These are phyloP conservation scores for Blastomussa wellsi DNA, from an alignment of 92 coral and sea anemone species.

Conservation along the genomic window DNA sequence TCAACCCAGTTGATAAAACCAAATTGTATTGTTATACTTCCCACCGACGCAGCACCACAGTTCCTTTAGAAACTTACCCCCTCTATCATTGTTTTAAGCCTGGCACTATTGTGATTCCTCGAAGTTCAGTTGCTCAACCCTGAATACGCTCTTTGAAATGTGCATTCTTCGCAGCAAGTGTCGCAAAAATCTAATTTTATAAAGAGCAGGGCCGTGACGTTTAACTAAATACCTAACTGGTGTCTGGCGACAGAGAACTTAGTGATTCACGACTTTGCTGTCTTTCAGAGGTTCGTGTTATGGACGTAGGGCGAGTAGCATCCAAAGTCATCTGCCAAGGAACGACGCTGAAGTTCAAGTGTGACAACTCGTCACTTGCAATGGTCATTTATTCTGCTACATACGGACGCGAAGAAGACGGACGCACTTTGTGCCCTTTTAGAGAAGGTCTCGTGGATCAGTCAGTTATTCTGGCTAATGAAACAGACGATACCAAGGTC, in stretches of 20 bases:
- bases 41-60: too few species aligned
- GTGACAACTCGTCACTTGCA: conserved; percentile 73
- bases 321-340: conserved; percentile 48
- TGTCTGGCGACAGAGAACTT: neutral
- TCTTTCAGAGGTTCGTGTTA: conserved; percentile 22
- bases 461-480: conserved; percentile 26
- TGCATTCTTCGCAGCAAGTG: too few species aligned
- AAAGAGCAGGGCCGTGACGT: neutral
- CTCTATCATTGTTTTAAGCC: too few species aligned
- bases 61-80: too few species aligned
- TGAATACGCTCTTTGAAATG: neutral
- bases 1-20: too few species aligned
- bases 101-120: neutral
- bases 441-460: neutral
- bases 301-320: neutral
- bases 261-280: neutral
- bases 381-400: conserved; percentile 70
- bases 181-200: too few species aligned
- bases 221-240: neutral
- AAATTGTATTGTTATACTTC: too few species aligned
- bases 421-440: conserved; percentile 64
- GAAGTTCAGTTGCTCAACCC: neutral
- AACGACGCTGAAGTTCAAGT: conserved; percentile 10
- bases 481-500: conserved; percentile 19
- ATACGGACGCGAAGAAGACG: conserved; percentile 67